Evolutionary conservation across 2,888 invertebrate species (phyloP).

Genomic region (Lithosia quadra): DNA sequence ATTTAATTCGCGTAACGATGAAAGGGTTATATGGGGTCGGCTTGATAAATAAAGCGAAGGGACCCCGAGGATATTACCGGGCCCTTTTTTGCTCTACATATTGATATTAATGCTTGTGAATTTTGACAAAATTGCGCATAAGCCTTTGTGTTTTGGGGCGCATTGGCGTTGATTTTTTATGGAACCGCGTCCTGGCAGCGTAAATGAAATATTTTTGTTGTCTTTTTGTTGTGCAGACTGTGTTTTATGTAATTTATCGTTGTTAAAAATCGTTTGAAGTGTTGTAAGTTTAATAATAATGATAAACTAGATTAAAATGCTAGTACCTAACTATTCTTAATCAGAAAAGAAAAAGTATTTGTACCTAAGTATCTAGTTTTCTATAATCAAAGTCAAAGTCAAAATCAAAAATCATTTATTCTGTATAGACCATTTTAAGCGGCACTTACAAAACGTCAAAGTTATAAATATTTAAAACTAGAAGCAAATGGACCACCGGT

Average conservation of each 20-base stretch:
- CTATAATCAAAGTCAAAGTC: too few species aligned
- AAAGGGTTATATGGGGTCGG: slow-evolving; percentile 84
- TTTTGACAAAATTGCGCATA: slow-evolving; percentile 82
- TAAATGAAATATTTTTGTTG: slow-evolving; percentile 53
- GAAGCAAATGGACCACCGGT: too few species aligned
- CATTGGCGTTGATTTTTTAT: slow-evolving; percentile 45
- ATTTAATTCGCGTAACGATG: slow-evolving; percentile 86
- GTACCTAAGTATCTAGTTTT: too few species aligned
- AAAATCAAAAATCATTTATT: too few species aligned
- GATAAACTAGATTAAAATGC: not conserved
- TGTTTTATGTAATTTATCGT: slow-evolving; percentile 14
- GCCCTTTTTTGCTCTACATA: slow-evolving; percentile 84
- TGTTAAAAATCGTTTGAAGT: slow-evolving; percentile 11
- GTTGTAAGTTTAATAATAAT: not conserved
- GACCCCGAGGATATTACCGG: slow-evolving; percentile 79
- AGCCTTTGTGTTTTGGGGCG: slow-evolving; percentile 55
- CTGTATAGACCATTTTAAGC: too few species aligned
- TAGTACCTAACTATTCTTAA: not conserved
- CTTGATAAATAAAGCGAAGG: slow-evolving; percentile 82
- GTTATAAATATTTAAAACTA: too few species aligned
- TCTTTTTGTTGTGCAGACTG: slow-evolving; percentile 39
- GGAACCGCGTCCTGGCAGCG: slow-evolving; percentile 47
- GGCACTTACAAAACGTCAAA: too few species aligned
- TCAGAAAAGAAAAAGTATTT: not conserved
- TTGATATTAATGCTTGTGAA: slow-evolving; percentile 85